Evolutionary conservation across 64 coral and sea anemone genomes (phyloP).

Genomic region (Stichodactyla mertensii): DNA sequence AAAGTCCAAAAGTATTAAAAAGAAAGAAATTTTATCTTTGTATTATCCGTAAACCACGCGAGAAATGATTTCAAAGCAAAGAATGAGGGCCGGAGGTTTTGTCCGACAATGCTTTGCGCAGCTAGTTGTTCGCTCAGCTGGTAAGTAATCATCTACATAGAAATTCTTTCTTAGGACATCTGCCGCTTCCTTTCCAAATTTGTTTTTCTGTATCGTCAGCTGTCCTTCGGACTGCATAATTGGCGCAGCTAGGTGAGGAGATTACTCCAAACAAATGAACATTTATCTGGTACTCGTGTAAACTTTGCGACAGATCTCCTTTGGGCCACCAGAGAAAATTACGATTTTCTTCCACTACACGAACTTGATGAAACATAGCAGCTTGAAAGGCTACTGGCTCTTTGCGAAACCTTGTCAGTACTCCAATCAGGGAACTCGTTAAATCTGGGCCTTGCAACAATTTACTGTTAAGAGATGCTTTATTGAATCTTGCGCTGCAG

Average conservation of each 20-base stretch:
- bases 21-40: too few relatives aligned
- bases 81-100: too few relatives aligned
- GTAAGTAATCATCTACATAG: conserved; percentile 58
- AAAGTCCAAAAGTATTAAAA: too few relatives aligned
- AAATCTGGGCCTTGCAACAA: conserved; percentile 12
- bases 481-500: background rate
- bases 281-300: conserved; percentile 27
- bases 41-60: too few relatives aligned
- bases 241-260: conserved; percentile 32
- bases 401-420: conserved; percentile 9
- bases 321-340: conserved; percentile 35
- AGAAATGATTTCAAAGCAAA: too few relatives aligned
- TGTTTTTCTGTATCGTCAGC: conserved; percentile 18
- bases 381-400: conserved; percentile 2
- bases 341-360: background rate
- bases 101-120: too few relatives aligned
- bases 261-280: conserved; percentile 38
- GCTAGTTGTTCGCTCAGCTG: too few relatives aligned
- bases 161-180: conserved; percentile 42
- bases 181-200: conserved; percentile 4
- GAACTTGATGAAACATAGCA: conserved; percentile 8
- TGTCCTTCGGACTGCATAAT: conserved; percentile 17
- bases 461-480: conserved; percentile 8
- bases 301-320: conserved; percentile 27
- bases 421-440: conserved; percentile 6